Base-by-base conservation (phyloP, 37 sponge, comb jelly and placozoan species). In the Hormiphora californensis region DNA sequence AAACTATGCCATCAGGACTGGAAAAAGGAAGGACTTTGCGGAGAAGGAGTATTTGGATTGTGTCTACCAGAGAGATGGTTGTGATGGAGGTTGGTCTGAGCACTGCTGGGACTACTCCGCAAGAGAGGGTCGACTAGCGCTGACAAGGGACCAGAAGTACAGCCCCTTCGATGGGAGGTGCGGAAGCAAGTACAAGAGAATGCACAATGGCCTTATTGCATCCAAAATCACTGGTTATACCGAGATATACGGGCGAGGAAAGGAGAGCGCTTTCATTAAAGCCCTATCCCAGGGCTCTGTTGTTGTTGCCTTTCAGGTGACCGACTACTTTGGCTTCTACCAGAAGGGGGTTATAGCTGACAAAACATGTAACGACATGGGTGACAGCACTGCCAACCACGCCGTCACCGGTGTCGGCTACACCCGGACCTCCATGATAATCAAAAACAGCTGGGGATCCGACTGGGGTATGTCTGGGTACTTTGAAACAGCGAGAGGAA, bases 11-110 rank as follows among this genome's bases (percentile, higher is more conserved):
- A 57, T 57, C 61, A 5, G n/a, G n/a, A 57, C 61, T 12, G 61
- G 61, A 23, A 57, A 57, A 30, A 57, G 61, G 23, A 57, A 57
- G 61, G n/a, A 23, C 7, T 57, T 57, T 30, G 61, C 61, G 7
- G 61, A 57, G 61, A 57, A 57, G n/a, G 61, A 57, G 61, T 57
- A 57, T 30, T 57, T 57, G 61, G 61, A 57, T 30, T 57, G 61
- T 30, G 61, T 57, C 3, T 57, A 57, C 61, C n/a, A 15, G 3
- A 28, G 27, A 23, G 61, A 57, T 57, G 61, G 61, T 4, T 57
- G 61, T 12, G 27, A 57, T 57, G 61, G 61, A 5, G 61, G 61
- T 12, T 57, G 9, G n/a, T 57, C n/a, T 30, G 61, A 57, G 61
- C 30, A 57, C 61, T 57, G 61, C 61, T 57, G 61, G 61, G 27